These are phyloP conservation scores for Melanocharis versteri DNA, from an alignment of 2,113 vertebrate genomes.

Conservation along the genomic window DNA sequence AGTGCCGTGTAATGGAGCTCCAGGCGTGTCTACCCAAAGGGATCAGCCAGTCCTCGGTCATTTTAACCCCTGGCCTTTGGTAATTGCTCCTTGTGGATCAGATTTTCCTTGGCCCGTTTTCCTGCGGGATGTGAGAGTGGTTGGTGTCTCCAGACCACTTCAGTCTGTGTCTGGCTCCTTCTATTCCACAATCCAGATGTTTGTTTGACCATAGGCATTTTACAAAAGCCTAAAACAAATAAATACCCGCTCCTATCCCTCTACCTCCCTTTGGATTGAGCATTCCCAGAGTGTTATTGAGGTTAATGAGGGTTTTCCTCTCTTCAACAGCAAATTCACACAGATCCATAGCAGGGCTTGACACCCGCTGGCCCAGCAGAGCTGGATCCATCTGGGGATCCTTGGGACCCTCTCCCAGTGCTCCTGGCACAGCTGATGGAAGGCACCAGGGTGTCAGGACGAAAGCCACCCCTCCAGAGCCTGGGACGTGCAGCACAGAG, in stretches of 20 bases:
- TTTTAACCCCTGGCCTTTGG: background rate
- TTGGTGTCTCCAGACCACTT: background rate
- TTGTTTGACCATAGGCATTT: background rate
- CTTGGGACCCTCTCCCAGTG: background rate
- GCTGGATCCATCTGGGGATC: background rate
- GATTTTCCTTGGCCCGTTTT: background rate
- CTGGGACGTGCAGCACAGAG: background rate
- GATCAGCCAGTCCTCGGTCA: background rate
- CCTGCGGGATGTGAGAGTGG: background rate
- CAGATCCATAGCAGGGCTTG: background rate
- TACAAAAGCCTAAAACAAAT: background rate
- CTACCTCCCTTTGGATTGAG: background rate
- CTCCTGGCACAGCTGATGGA: background rate
- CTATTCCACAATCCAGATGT: background rate
- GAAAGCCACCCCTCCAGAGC: fast-evolving
- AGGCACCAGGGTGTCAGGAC: background rate
- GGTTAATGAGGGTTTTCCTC: background rate
- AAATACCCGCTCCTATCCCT: background rate
- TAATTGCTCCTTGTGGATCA: background rate
- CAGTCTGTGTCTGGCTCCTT: background rate
- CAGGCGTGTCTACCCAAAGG: background rate
- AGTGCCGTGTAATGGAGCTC: background rate
- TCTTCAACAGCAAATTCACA: background rate
- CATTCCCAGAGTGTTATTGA: background rate
- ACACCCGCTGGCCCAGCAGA: background rate